These are phyloP conservation scores for Scaptomyza cyrtandrae DNA, from an alignment of 2,888 invertebrate species.

Conservation along the genomic window DNA sequence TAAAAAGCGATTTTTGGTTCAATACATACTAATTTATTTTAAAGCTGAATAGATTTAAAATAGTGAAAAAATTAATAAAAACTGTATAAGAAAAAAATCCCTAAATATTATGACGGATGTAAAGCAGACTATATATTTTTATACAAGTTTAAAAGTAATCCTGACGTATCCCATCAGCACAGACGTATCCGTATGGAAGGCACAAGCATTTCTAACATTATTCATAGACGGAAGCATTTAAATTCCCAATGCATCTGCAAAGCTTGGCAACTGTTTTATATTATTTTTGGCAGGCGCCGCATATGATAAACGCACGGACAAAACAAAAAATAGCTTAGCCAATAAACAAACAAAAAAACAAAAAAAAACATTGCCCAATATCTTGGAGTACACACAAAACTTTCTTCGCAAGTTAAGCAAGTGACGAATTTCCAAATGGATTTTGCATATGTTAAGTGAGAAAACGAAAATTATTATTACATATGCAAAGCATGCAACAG, in stretches of 20 bases:
- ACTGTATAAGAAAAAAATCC: too few relatives aligned
- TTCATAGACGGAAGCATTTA: conserved; percentile 24
- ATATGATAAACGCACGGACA: conserved; percentile 22
- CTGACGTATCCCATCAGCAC: too few relatives aligned
- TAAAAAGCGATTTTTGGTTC: too few relatives aligned
- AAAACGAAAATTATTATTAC: conserved; percentile 53
- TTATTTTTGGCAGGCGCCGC: conserved; percentile 58
- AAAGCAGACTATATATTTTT: too few relatives aligned
- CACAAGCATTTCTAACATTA: conserved; percentile 9
- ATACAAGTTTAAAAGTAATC: too few relatives aligned
- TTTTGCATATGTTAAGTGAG: conserved; percentile 50
- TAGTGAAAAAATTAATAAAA: too few relatives aligned
- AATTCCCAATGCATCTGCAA: conserved; percentile 41
- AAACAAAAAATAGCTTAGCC: conserved; percentile 17
- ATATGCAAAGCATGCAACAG: conserved; percentile 61
- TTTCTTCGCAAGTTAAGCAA: conserved; percentile 57
- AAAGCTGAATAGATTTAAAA: too few relatives aligned
- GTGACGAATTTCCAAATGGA: conserved; percentile 57
- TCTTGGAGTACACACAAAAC: conserved; percentile 48
- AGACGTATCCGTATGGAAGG: background rate
- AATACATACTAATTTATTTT: too few relatives aligned
- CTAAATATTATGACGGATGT: too few relatives aligned
- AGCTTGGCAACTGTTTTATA: conserved; percentile 39
- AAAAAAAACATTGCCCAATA: conserved; percentile 41
- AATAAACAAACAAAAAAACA: background rate